These are phyloP conservation scores for Stenolophus ochropezus DNA, from an alignment of 2,888 invertebrate species.

Conservation along the genomic window DNA sequence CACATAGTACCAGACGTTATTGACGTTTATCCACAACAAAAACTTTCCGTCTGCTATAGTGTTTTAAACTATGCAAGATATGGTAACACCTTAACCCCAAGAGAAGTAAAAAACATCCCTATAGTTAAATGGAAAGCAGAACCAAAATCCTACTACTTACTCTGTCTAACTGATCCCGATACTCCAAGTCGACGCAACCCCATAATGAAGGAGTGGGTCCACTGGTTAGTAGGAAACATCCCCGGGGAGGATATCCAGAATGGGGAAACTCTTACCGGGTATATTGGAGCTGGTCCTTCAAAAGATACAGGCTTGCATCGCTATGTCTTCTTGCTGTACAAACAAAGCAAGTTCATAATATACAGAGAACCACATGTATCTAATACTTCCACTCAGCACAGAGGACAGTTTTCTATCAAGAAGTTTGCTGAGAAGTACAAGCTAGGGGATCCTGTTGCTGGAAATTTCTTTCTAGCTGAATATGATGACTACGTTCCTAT, in stretches of 20 bases:
- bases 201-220: conserved; percentile 83
- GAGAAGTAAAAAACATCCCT: conserved; percentile 67
- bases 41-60: neutral
- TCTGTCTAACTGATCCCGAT: conserved; percentile 82
- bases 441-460: too few relatives aligned
- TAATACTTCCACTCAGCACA: too few relatives aligned
- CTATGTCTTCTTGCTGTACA: too few relatives aligned
- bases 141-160: conserved; percentile 66
- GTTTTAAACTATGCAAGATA: neutral
- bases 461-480: too few relatives aligned
- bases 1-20: neutral
- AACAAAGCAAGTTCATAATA: too few relatives aligned
- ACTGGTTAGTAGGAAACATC: conserved; percentile 87
- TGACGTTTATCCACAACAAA: neutral
- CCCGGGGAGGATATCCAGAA: conserved; percentile 74
- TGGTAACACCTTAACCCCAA: conserved; percentile 63
- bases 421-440: too few relatives aligned
- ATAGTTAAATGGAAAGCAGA: conserved; percentile 67
- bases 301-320: conserved; percentile 83
- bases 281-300: conserved; percentile 82
- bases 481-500: too few relatives aligned
- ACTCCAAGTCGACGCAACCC: conserved; percentile 84
- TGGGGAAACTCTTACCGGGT: conserved; percentile 81
- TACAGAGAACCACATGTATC: too few relatives aligned
- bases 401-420: too few relatives aligned